Percentiles rank a stretch among this genome's conserved stretches.
These are phyloP conservation scores for Nephrocerus scutellatus DNA, from an alignment of 2,888 invertebrate species.

Conservation along the genomic window DNA sequence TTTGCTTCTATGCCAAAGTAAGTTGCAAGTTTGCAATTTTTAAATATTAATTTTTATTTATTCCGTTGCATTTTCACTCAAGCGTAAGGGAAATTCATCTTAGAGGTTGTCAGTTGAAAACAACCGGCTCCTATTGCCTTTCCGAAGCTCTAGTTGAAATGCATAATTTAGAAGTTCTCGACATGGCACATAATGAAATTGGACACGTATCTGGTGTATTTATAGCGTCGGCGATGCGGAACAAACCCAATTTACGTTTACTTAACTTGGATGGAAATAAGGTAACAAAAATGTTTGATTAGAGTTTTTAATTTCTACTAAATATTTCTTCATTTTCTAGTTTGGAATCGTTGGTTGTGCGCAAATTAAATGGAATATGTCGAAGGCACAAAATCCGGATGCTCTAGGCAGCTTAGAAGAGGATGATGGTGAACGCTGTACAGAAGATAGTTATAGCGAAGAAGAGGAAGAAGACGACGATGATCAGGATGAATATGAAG, in stretches of 20 bases:
- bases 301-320: too few relatives aligned
- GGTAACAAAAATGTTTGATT: too few relatives aligned
- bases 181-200: conserved; percentile 79
- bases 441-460: too few relatives aligned
- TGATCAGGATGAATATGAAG: conserved; percentile 20
- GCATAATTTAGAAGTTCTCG: conserved; percentile 52
- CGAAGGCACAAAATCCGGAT: conserved; percentile 48
- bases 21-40: conserved; percentile 20
- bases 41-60: too few relatives aligned
- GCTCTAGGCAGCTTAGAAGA: conserved; percentile 58
- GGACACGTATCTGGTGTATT: conserved; percentile 60
- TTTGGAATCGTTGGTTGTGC: conserved; percentile 52
- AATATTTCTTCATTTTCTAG: too few relatives aligned
- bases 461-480: conserved; percentile 54
- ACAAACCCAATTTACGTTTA: conserved; percentile 52
- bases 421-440: too few relatives aligned
- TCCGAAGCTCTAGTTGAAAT: conserved; percentile 60
- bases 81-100: conserved; percentile 66
- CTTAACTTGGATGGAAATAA: conserved; percentile 60
- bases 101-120: conserved; percentile 72
- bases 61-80: conserved; percentile 6
- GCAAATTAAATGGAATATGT: conserved; percentile 43
- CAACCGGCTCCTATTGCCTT: conserved; percentile 63
- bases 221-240: conserved; percentile 53
- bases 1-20: conserved; percentile 56